These are phyloP conservation scores for Solea senegalensis DNA, from an alignment of 2,113 vertebrate species.

Conservation along the genomic window DNA sequence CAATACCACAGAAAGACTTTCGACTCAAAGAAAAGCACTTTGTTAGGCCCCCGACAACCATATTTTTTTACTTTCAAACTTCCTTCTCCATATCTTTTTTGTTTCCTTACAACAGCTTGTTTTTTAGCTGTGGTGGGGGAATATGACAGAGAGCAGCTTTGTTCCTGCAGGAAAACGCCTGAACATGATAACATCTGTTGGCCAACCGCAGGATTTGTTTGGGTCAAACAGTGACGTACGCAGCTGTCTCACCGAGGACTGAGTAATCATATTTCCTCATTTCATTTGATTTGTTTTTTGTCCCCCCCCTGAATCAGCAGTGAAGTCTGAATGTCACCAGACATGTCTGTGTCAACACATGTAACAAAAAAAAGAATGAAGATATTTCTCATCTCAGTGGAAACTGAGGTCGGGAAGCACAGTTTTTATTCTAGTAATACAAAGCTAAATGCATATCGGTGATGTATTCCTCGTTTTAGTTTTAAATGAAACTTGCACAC, in stretches of 20 bases:
- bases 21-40: constrained; percentile 31
- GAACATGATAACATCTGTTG: constrained; percentile 67
- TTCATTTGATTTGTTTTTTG: constrained; percentile 37
- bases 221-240: constrained; percentile 54
- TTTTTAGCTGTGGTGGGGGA: constrained; percentile 49
- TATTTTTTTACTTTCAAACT: constrained; percentile 25
- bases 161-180: constrained; percentile 70
- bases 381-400: too few species aligned
- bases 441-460: too few species aligned
- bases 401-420: too few species aligned
- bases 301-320: constrained; percentile 25
- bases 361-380: too few species aligned
- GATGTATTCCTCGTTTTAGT: too few species aligned
- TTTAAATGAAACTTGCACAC: neutral
- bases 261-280: constrained; percentile 35
- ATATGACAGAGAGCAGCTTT: constrained; percentile 50
- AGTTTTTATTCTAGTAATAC: too few species aligned
- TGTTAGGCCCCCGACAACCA: constrained; percentile 4
- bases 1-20: constrained; percentile 22
- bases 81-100: constrained; percentile 42
- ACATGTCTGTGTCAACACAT: too few species aligned
- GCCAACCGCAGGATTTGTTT: constrained; percentile 57
- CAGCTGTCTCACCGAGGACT: constrained; percentile 2
- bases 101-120: constrained; percentile 60
- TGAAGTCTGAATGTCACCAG: constrained; percentile 35